Evolutionary conservation across 2,797 vertebrate genomes (phyloP).

Genomic region (Champsocephalus esox): DNA sequence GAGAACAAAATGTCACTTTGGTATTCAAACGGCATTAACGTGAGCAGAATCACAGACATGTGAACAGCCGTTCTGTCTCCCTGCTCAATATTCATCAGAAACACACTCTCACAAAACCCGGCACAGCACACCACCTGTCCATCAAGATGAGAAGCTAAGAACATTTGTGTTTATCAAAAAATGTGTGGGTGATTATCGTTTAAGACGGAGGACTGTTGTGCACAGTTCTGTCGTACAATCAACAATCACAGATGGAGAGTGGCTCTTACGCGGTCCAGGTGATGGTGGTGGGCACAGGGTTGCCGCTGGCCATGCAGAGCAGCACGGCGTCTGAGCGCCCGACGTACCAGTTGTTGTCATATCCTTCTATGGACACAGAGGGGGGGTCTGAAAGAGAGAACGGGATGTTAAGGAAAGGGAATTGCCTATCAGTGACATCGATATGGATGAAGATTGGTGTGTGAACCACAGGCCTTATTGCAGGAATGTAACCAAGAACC

Average conservation of each 20-base stretch:
- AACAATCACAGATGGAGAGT: neutral
- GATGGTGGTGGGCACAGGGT: conserved; percentile 81
- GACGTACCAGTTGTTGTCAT: conserved; percentile 90
- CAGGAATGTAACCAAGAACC: too few relatives aligned
- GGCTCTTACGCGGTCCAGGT: conserved; percentile 88
- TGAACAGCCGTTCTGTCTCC: conserved; percentile 45
- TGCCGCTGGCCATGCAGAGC: conserved; percentile 82
- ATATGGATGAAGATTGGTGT: neutral
- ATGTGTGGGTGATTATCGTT: neutral
- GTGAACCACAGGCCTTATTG: too few relatives aligned
- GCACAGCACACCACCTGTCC: conserved; percentile 61
- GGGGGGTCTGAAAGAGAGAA: conserved; percentile 81
- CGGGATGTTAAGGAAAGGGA: too few relatives aligned
- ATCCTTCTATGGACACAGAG: conserved; percentile 86
- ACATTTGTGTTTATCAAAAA: conserved; percentile 18
- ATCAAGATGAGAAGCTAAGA: conserved; percentile 23
- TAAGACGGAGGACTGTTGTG: conserved; percentile 5
- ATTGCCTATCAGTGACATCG: neutral
- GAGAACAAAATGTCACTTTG: conserved; percentile 1
- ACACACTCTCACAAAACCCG: neutral
- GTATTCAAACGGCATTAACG: conserved; percentile 41
- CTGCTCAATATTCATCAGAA: conserved; percentile 44
- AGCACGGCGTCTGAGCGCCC: conserved; percentile 84
- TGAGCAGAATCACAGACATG: conserved; percentile 42
- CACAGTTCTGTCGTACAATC: neutral